phyloP scores from a whole-genome alignment of 2,888 invertebrate genomes.

The Callyntrura sp. region DNA sequence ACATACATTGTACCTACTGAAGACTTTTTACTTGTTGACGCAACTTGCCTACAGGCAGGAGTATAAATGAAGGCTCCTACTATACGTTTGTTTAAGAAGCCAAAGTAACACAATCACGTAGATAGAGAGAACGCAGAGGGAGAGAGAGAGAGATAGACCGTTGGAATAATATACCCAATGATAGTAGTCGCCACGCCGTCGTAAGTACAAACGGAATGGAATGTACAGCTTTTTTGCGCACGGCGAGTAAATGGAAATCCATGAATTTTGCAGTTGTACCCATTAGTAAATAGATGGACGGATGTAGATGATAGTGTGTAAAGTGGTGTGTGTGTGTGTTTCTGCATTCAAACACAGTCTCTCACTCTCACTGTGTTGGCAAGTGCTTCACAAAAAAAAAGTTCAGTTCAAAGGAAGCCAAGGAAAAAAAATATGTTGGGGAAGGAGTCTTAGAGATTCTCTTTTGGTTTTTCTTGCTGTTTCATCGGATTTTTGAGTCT shows the following conservation, averaged over 20 bases:
- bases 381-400: slow-evolving; percentile 3
- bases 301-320: slow-evolving; percentile 16
- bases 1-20: not conserved
- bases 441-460: not conserved
- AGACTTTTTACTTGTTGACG: slow-evolving; percentile 67
- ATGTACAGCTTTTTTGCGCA: slow-evolving; percentile 30
- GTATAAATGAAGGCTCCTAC: not conserved
- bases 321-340: slow-evolving; percentile 37
- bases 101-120: not conserved
- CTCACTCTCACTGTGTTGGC: not conserved
- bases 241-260: slow-evolving; percentile 51
- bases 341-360: not conserved
- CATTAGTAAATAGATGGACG: slow-evolving; percentile 44
- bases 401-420: slow-evolving; percentile 10
- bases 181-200: too few relatives aligned
- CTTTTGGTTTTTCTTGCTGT: not conserved
- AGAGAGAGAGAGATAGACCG: too few relatives aligned
- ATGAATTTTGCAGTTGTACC: slow-evolving; percentile 70
- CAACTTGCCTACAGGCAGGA: slow-evolving; percentile 13
- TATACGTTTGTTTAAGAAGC: too few relatives aligned
- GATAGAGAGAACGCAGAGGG: not conserved
- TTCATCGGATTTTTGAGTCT: slow-evolving; percentile 24
- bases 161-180: slow-evolving; percentile 26
- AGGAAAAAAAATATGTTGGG: not conserved
- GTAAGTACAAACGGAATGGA: slow-evolving; percentile 46